phyloP scores from a whole-genome alignment of 2,888 invertebrate species.

The Mythimna ferrago region DNA sequence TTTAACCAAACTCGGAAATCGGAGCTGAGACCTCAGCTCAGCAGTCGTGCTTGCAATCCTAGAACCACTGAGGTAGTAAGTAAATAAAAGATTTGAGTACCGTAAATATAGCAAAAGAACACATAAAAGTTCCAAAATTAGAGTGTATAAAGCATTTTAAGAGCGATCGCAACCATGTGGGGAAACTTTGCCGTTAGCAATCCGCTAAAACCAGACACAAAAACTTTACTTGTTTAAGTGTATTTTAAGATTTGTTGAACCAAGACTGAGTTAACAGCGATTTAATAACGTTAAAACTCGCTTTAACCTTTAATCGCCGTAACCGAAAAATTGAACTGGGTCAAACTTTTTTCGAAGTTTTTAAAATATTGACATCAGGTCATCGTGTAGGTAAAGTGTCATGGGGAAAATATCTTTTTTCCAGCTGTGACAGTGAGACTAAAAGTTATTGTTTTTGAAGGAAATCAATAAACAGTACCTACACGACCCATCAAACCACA shows the following conservation, averaged over 20 bases:
- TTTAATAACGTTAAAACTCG: slow-evolving; percentile 65
- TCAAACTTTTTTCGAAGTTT: slow-evolving; percentile 12
- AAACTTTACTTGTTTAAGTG: slow-evolving; percentile 61
- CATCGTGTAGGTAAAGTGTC: slow-evolving; percentile 14
- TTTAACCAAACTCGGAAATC: too few species aligned
- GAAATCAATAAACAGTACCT: slow-evolving; percentile 19
- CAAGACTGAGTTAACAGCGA: slow-evolving; percentile 63
- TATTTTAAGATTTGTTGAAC: slow-evolving; percentile 65
- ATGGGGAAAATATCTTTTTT: too few species aligned
- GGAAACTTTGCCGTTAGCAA: slow-evolving; percentile 67
- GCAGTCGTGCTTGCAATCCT: too few species aligned
- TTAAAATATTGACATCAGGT: slow-evolving; percentile 20
- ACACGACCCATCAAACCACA: neutral
- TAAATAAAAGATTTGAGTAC: neutral
- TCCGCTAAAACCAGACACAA: slow-evolving; percentile 59
- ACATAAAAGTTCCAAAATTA: slow-evolving; percentile 25
- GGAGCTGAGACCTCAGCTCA: too few species aligned
- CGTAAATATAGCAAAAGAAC: slow-evolving; percentile 3
- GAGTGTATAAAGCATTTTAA: slow-evolving; percentile 27
- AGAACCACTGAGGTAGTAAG: too few species aligned
- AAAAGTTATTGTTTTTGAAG: slow-evolving; percentile 27
- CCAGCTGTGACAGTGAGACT: neutral
- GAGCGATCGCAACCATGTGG: slow-evolving; percentile 27
- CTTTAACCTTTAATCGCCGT: slow-evolving; percentile 14
- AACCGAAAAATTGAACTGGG: slow-evolving; percentile 14